Evolutionary conservation across 2,888 invertebrate species (phyloP), one percentile per base, ranked within the genome.

Genomic region (Ferrisia virgata): DNA sequence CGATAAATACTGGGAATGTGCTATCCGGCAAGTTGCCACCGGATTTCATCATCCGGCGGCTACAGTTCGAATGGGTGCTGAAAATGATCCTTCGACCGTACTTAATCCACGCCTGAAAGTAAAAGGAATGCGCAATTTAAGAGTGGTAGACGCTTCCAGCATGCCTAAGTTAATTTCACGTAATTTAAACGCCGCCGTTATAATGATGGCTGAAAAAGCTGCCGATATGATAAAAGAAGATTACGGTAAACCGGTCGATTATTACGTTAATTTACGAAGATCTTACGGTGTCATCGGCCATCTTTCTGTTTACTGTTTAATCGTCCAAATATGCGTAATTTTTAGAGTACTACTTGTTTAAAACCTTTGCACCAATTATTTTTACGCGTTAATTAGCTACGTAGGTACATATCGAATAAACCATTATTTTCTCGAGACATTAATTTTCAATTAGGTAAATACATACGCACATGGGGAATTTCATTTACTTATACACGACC

Each of bases 81-180:
- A 84, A 4, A 85, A 84, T 1, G 88, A 88, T 80, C 86, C 86
- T 1, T 86, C 85, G 0, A 86, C 88, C 0, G 88, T 88, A 11
- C 88, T 88, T 0, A 88, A 88, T 84, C 86, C 87, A 2, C 85
- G 87, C 39, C 86, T 89, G 22, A 86, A 86, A 82, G 88, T 88
- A 2, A 86, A 87, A 76, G 89, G 89, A 1, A 86, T 89, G 0
- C 85, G 86, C 4, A 87, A 88, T 18, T 86, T 89, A 5, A 86
- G 89, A 58, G 89, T 89, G 15, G 87, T 88, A 11, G 89, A 89
- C 85, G 88, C 88, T 2, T 89, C 89, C 28, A 87, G 89, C 47
- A 89, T 89, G 87, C 89, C 89, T 0, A 86, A 86, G 28, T 86
- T 89, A 8, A 88, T 88, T 15, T 88, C 88, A 39, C 88, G 88